Evolutionary conservation across 2,113 vertebrate species (phyloP), one percentile per base, ranked within the genome.

Genomic region (Mormyrus iriodes): DNA sequence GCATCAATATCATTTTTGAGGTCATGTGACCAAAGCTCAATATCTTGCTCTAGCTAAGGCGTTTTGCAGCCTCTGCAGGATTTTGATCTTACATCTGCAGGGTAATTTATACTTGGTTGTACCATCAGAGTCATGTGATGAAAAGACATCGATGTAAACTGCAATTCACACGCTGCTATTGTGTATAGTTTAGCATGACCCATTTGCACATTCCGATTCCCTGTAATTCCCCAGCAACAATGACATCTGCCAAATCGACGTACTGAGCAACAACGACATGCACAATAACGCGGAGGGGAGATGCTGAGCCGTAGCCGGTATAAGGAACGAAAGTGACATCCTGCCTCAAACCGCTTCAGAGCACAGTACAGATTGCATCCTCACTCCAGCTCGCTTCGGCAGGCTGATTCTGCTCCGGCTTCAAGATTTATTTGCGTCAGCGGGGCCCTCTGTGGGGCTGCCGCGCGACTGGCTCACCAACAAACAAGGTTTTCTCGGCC

Each of bases 401-500:
- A 90, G 84, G 88, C 82, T 49, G 61, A 61, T 89, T 89, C 88
- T 15, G 82, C 79, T 13, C 79, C 15, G 15, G 44, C 48, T 86
- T 86, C 27, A 15, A 84, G 69, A 87, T 89, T 90, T 86, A 73
- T 61, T 39, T 89, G 86, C 35, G 21, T 15, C 52, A 88, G 86
- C 58, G n/a, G 53, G 21, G 21, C n/a, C 82, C 58, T 51, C 58
- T 27, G 49, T 6, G 79, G 87, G 61, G 9, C 85, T 73, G 58
- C 49, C n/a, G 44, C 86, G 90, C 69, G 65, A 44, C 53, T 87
- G 58, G 55, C 88, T 76, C n/a, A 58, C 89, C 83, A 90, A 39
- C 65, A 52, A 86, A 89, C 88, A 90, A 86, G 65, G 51, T 91
- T 89, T 91, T 90, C 69, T 89, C 86, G 48, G 87, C 52, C 76